Conservation (phyloP, 2,888 invertebrate genomes). For the Baronia brevicornis region DNA sequence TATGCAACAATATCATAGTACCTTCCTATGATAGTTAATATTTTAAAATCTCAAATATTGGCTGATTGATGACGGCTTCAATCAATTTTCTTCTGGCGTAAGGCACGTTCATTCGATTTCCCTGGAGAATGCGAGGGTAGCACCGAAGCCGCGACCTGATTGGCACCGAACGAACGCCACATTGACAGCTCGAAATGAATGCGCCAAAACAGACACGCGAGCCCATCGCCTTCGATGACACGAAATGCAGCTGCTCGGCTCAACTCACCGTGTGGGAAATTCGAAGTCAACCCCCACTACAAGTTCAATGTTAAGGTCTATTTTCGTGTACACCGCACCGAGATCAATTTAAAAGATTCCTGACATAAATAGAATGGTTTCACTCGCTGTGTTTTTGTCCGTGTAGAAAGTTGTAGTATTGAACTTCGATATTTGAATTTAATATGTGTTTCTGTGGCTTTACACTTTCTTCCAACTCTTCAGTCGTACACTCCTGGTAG, state of each 20-base stretch:
- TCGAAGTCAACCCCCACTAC: constrained; percentile 1
- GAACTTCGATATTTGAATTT: too few relatives aligned
- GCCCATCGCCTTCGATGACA: constrained; percentile 5
- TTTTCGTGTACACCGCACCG: neutral
- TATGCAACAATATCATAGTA: too few relatives aligned
- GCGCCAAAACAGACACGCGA: constrained; percentile 15
- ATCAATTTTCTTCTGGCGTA: constrained; percentile 1
- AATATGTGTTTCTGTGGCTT: too few relatives aligned
- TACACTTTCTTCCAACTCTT: too few relatives aligned
- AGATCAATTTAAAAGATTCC: neutral
- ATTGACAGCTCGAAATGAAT: constrained; percentile 18
- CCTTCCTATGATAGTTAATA: too few relatives aligned
- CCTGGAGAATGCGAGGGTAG: constrained; percentile 7
- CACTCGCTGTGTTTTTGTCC: too few relatives aligned
- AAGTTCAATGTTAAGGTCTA: constrained; percentile 11
- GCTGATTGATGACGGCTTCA: constrained; percentile 2
- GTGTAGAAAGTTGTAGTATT: too few relatives aligned
- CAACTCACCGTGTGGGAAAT: constrained; percentile 4
- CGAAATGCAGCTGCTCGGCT: constrained; percentile 4
- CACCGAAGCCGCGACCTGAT: constrained; percentile 14
- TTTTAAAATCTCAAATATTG: too few relatives aligned
- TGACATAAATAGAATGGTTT: too few relatives aligned
- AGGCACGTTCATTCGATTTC: constrained; percentile 10
- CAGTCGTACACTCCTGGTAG: too few relatives aligned
- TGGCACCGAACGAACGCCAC: constrained; percentile 15